These are phyloP conservation scores for Drosophila siamana DNA, from an alignment of 2,888 invertebrate species.

Conservation along the genomic window DNA sequence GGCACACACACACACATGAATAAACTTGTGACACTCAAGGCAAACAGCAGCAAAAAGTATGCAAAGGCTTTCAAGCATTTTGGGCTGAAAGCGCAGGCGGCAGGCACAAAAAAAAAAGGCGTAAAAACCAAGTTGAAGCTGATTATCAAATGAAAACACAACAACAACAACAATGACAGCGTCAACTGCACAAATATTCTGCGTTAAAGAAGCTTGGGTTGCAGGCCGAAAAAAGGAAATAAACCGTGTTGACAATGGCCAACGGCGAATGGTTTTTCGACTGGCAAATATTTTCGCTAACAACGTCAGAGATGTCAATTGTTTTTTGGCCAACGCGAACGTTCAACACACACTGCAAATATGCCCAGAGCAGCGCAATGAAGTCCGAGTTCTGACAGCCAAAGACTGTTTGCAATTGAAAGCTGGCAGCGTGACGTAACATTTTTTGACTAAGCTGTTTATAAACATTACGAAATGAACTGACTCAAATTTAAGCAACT, in stretches of 20 bases:
- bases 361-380: neutral
- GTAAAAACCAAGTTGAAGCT: slow-evolving; percentile 25
- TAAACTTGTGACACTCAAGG: slow-evolving; percentile 6
- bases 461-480: no score
- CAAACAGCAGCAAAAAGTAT: slow-evolving; percentile 19
- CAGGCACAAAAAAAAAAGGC: neutral
- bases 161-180: neutral
- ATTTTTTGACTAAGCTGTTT: no score
- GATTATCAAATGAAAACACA: slow-evolving; percentile 37
- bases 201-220: neutral
- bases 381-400: neutral
- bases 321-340: slow-evolving; percentile 36
- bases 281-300: slow-evolving; percentile 52
- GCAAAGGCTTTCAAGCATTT: slow-evolving; percentile 12
- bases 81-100: neutral
- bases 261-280: slow-evolving; percentile 44
- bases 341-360: no score
- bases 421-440: no score
- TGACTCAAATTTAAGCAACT: no score
- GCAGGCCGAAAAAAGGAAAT: neutral
- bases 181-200: slow-evolving; percentile 46
- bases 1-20: slow-evolving; percentile 29
- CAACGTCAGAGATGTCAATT: slow-evolving; percentile 45
- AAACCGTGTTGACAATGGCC: slow-evolving; percentile 51
- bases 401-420: neutral